Base-by-base conservation (phyloP, 2,113 vertebrate species). In the Lutjanus erythropterus region DNA sequence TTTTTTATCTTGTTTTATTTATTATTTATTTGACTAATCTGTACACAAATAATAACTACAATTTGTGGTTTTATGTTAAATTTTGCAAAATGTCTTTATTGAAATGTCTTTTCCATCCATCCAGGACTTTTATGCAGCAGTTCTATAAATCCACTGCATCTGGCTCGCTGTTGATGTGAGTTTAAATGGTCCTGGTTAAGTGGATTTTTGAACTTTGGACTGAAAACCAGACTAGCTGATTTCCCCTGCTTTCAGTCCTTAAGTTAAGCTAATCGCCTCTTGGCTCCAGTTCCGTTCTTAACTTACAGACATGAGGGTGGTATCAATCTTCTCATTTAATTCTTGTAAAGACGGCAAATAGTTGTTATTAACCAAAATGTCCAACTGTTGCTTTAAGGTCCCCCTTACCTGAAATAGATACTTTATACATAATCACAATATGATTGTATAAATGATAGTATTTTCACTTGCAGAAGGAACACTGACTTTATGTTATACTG, bases 381-480 rank as follows among this genome's bases (percentile, higher is more conserved):
- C 10, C 67, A 75, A 46, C 23, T 52, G 21, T 53, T n/a, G 15
- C 23, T 44, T 52, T 44, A 80, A 79, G 55, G 4, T 15, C 41
- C 25, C 59, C 19, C 42, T 49, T 59, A 87, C 47, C 81, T 79
- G 55, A 83, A 89, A 84, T 46, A 78, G 64, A 84, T 58, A 58
- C 23, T 76, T 71, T 69, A 5, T 78, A 91, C 68, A 91, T 88
- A 84, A 84, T 81, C 81, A 86, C 87, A 90, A 89, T 85, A 90
- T 84, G 86, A 82, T 84, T 86, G 75, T 91, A 94, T 88, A 93
- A 90, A 95, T 92, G 68, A 88, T 71, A 64, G 70, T 73, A 61
- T 70, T 75, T 66, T 87, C 71, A 80, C 82, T 86, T 64, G 84
- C 78, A 85, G 85, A 86, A 70, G 86, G 88, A 92, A 89, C 72